Base-by-base conservation (phyloP, 2,113 vertebrate genomes). In the Acanthisitta chloris region DNA sequence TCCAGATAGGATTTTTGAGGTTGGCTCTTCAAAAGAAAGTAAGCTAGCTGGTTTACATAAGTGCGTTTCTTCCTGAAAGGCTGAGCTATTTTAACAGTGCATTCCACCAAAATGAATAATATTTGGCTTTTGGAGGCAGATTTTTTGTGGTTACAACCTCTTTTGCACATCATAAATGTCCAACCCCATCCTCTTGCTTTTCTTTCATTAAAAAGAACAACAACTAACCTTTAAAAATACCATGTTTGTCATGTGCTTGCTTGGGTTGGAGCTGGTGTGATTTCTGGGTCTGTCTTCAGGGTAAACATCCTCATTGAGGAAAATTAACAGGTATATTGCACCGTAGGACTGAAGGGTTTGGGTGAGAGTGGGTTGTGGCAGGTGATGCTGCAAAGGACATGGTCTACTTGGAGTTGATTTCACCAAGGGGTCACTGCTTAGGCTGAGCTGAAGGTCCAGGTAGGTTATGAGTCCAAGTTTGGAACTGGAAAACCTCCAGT, bases 121-220 rank as follows among this genome's bases (percentile, higher is more conserved):
- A 91, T 88, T 92, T 97, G 92, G 84, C 86, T 87, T 97, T 94
- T 84, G 76, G 92, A 96, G 64, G 59, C 70, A 97, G 70, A 96
- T 96, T 96, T 97, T 96, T 97, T 45, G 96, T 91, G 86, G 96
- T 95, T 92, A 95, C 80, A 96, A 97, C 93, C 82, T 93, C 94
- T 93, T 94, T 86, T 85, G 84, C 89, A 97, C 91, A 96, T 96
- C 89, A 90, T 94, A 94, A 96, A 97, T 93, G 91, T 82, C 81
- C 61, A 96, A 90, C 57, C 64, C 77, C 49, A 85, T 94, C 80
- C 90, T 90, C 86, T 88, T 95, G 81, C 77, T 97, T 97, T 97
- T 88, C 85, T 96, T 95, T 97, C 88, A 91, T 97, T 94, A 86
- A 90, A 78, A 94, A 96, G 77, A 92, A 31, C 67, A 96, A 96